Conservation (phyloP, 1,140 invertebrate species). For the Temnothorax longispinosus region DNA sequence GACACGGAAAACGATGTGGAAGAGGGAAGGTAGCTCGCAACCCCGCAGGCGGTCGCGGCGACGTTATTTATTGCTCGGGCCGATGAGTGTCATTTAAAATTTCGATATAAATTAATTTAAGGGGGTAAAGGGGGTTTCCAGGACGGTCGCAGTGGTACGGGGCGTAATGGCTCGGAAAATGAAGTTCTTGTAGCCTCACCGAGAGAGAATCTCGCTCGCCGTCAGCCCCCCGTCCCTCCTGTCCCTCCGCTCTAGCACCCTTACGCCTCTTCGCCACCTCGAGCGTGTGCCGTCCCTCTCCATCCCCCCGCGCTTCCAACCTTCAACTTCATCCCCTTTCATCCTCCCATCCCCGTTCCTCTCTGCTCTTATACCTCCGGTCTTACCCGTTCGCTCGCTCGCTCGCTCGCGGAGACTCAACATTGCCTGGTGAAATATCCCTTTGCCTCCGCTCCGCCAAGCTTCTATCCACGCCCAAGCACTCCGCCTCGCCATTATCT, state of each 20-base stretch:
- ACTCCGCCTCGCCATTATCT: constrained; percentile 82
- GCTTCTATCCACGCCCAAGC: constrained; percentile 61
- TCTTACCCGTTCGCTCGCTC: constrained; percentile 63
- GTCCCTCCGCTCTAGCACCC: constrained; percentile 39
- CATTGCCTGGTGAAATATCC: constrained; percentile 77
- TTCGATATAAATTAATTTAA: constrained; percentile 85
- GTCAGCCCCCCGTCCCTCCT: constrained; percentile 12
- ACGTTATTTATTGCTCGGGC: constrained; percentile 80
- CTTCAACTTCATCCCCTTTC: constrained; percentile 56
- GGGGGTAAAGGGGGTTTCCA: constrained; percentile 78
- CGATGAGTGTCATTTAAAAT: constrained; percentile 84
- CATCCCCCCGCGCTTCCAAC: constrained; percentile 41
- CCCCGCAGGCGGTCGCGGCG: constrained; percentile 43
- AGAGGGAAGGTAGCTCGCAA: constrained; percentile 23
- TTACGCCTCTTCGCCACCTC: constrained; percentile 46
- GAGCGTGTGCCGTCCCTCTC: constrained; percentile 53
- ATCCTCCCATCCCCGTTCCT: constrained; percentile 37
- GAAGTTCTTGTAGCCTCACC: constrained; percentile 83
- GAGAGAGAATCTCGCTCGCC: constrained; percentile 77
- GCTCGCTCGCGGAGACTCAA: constrained; percentile 62
- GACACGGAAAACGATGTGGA: neutral
- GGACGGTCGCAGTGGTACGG: constrained; percentile 73
- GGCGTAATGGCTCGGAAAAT: constrained; percentile 84
- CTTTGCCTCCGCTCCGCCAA: constrained; percentile 56
- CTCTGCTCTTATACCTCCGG: constrained; percentile 54